phyloP scores from a whole-genome alignment of 1,140 invertebrate genomes.

The Platyscapa corneri region DNA sequence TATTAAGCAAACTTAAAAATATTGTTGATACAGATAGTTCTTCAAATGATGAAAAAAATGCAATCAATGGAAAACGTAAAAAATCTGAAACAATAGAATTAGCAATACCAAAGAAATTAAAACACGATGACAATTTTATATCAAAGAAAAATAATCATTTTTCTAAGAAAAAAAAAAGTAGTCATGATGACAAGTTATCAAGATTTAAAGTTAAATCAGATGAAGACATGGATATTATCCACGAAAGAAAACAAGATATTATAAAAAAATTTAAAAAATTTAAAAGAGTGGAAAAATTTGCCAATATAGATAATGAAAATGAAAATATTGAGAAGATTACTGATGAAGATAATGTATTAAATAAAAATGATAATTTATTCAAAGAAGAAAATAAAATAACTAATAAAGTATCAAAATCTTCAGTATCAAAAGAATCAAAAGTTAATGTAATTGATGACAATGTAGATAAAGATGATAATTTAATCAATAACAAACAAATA shows the following conservation, averaged over 20 bases:
- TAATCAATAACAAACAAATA: too few relatives aligned
- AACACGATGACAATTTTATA: background rate
- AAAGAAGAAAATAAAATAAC: conserved; percentile 16
- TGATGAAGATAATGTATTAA: conserved; percentile 8
- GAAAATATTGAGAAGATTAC: background rate
- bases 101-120: conserved; percentile 24
- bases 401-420: background rate
- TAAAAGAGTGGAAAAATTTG: conserved; percentile 34
- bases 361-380: conserved; percentile 13
- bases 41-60: conserved; percentile 33
- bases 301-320: background rate
- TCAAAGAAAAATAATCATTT: background rate
- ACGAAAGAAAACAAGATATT: background rate
- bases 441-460: background rate
- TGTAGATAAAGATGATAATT: background rate
- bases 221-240: background rate
- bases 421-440: background rate
- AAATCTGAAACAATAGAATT: background rate
- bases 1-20: conserved; percentile 21
- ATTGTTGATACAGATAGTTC: conserved; percentile 48
- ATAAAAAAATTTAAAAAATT: background rate
- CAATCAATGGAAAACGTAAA: conserved; percentile 26
- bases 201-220: background rate
- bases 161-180: conserved; percentile 2
- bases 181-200: background rate